These are phyloP conservation scores for Chrysolina haemoptera DNA, from an alignment of 2,888 invertebrate species.

Conservation along the genomic window DNA sequence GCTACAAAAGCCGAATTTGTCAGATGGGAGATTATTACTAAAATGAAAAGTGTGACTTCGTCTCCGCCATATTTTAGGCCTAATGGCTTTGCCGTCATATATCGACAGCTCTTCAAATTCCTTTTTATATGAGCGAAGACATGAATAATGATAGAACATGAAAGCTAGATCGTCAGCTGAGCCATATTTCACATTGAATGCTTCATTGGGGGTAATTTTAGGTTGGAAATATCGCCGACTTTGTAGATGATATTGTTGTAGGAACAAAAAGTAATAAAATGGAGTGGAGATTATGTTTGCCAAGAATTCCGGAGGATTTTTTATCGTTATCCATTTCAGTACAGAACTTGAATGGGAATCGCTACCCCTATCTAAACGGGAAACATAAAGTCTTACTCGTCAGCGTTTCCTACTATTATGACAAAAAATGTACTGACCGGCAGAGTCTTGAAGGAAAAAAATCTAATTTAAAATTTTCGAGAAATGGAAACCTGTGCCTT, in stretches of 20 bases:
- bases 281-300: background rate
- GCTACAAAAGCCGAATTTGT: slow-evolving; percentile 50
- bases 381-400: background rate
- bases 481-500: too few relatives aligned
- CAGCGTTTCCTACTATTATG: too few relatives aligned
- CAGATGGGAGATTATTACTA: slow-evolving; percentile 50
- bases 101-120: slow-evolving; percentile 62
- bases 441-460: too few relatives aligned
- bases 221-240: slow-evolving; percentile 45
- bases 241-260: slow-evolving; percentile 25
- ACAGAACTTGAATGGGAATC: background rate
- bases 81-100: slow-evolving; percentile 58
- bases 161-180: slow-evolving; percentile 47
- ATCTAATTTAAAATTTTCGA: too few relatives aligned
- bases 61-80: slow-evolving; percentile 53
- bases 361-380: background rate
- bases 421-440: too few relatives aligned
- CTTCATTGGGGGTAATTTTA: slow-evolving; percentile 55
- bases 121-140: slow-evolving; percentile 62
- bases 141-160: slow-evolving; percentile 63
- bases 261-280: background rate
- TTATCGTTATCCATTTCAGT: background rate
- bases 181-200: slow-evolving; percentile 56
- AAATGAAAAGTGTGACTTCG: slow-evolving; percentile 54
- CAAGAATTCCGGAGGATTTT: background rate